Evolutionary conservation across 2,888 invertebrate species (phyloP), one percentile per base, ranked within the genome.

Genomic region (Anagyrus pseudococci): DNA sequence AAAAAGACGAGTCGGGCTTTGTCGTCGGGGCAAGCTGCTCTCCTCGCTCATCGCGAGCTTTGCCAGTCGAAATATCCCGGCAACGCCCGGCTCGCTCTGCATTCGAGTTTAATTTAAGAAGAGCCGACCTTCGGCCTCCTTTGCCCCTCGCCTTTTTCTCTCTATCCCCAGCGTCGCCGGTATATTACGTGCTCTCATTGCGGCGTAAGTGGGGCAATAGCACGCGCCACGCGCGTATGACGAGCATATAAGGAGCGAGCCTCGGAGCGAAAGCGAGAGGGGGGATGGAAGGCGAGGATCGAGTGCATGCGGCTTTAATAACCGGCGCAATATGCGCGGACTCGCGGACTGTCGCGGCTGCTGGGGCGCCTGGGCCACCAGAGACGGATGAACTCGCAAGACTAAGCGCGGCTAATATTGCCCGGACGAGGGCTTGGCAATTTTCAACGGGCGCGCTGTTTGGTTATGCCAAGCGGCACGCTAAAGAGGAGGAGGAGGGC

Each of bases 201-300:
- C 48, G 43, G 50, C 29, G 22, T 58, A 65, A 65, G 61, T 65
- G 64, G 64, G 61, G 61, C 64, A 65, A 61, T 61, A 65, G 64
- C 49, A 47, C 57, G 37, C 49, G 54, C 26, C 10, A 33, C 40
- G 23, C 20, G 25, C 10, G 37, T 33, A 25, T 41, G 15, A 41
- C 37, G 25, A 20, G 6, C 13, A 6, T 37, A 56, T 46, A 17
- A 47, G n/a, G n/a, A n/a, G n/a, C n/a, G n/a, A n/a, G n/a, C 41
- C 25, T 33, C 33, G 33, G 33, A 13, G 46, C 19, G 50, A 43
- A 44, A 6, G 29, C 13, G 17, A 15, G 40, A 25, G 19, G 41
- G 4, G 4, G 52, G 15, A 26, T 17, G 6, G 22, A 33, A 17
- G n/a, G 19, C 43, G 20, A 8, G 19, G 29, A 55, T 20, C 29